Conservation (phyloP, 2,888 invertebrate genomes). For the Amiota minor region DNA sequence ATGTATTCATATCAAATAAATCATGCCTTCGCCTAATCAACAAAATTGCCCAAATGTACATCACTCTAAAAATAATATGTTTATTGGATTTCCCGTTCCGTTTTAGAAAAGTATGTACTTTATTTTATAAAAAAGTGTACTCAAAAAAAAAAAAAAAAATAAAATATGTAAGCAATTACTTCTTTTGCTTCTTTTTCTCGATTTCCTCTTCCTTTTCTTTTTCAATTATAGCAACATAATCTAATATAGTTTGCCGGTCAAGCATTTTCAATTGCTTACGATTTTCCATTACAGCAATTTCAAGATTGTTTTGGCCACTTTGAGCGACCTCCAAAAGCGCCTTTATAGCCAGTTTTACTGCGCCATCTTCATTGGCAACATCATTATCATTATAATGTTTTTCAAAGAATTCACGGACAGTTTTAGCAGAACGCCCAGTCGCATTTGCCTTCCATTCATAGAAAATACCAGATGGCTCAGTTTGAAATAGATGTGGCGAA, state of each 20-base stretch:
- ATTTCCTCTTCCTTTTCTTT: conserved; percentile 98
- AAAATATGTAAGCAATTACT: conserved; percentile 56
- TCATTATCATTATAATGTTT: conserved; percentile 95
- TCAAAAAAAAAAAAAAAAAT: too few species aligned
- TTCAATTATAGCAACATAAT: conserved; percentile 95
- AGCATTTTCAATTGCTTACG: conserved; percentile 86
- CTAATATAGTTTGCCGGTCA: conserved; percentile 91
- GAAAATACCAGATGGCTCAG: conserved; percentile 99
- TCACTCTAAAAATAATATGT: too few species aligned
- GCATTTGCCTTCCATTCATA: conserved; percentile 99
- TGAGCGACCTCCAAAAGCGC: conserved; percentile 98
- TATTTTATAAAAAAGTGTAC: too few species aligned
- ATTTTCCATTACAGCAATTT: conserved; percentile 96
- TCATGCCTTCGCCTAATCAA: too few species aligned
- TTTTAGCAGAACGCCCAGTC: conserved; percentile 97
- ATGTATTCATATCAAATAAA: too few species aligned
- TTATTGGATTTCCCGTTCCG: too few species aligned
- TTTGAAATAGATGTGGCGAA: conserved; percentile 96
- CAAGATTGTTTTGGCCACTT: conserved; percentile 98
- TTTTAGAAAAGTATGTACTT: too few species aligned
- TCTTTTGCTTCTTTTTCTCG: conserved; percentile 93
- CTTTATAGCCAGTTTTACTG: conserved; percentile 95
- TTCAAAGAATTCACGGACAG: conserved; percentile 97
- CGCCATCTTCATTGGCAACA: conserved; percentile 85
- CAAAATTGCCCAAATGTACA: too few species aligned